phyloP scores from a whole-genome alignment of 2,888 invertebrate genomes.

The Meteorus cinctellus region DNA sequence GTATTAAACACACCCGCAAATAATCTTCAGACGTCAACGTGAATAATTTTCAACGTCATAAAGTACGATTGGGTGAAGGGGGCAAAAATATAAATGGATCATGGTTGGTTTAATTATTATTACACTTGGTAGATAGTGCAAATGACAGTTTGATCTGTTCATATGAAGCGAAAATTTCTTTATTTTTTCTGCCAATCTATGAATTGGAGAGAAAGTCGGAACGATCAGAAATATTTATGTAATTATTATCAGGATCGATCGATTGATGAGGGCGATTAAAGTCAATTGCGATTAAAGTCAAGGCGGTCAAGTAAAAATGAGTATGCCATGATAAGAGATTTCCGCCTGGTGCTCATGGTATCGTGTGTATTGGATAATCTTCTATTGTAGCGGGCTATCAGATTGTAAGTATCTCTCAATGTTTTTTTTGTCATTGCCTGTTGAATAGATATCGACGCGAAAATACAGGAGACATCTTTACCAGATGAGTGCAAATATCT shows the following conservation, averaged over 20 bases:
- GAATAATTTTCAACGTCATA: constrained; percentile 1
- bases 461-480: constrained; percentile 29
- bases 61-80: not conserved
- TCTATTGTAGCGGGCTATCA: no score
- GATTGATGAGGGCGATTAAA: not conserved
- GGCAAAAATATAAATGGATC: not conserved
- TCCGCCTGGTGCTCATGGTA: no score
- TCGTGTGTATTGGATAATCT: no score
- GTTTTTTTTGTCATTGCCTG: not conserved
- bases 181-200: no score
- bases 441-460: not conserved
- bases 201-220: no score
- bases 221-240: not conserved
- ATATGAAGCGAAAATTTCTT: not conserved
- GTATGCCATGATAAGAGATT: not conserved
- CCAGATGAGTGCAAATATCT: constrained; percentile 13
- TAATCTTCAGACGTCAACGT: not conserved
- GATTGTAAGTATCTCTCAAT: not conserved
- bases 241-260: not conserved
- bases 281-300: not conserved
- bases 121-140: not conserved
- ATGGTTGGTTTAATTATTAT: not conserved
- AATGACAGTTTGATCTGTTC: not conserved
- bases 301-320: not conserved
- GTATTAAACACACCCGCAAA: not conserved